Evolutionary conservation across 1,140 invertebrate genomes (phyloP), one percentile per base, ranked within the genome.

Genomic region (Caenorhabditis tropicalis): DNA sequence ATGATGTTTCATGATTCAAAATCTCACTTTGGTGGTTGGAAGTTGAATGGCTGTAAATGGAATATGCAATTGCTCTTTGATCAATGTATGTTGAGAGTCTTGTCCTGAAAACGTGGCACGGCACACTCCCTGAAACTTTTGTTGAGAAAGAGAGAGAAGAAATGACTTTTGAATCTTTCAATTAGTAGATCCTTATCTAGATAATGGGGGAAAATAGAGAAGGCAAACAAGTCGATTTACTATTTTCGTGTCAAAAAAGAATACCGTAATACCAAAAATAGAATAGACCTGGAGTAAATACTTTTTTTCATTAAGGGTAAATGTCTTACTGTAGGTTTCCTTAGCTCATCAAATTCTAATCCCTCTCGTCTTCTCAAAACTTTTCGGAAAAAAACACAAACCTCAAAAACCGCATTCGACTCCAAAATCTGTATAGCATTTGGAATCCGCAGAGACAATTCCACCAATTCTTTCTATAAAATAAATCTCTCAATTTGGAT

Each of bases 41-140:
- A 82, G 56, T 29, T 65, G 82, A 2, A 82, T 58, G 1, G 58
- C 56, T 12, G 56, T 27, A 24, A 82, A 65, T 29, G 82, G 82
- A 70, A 82, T 60, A 36, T 82, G 82, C 19, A 82, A 16, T 15
- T 60, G 15, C n/a, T 82, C 82, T 31, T 65, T 43, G 43, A 39
- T 65, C 24, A 82, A 24, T 21, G 60, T 82, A 43, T 82, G 82
- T 39, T 65, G 82, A 24, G 82, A 58, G n/a, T 82, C 82, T 39
- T 82, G 82, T 27, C 82, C 82, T 0, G 56, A 58, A 43, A 82
- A 82, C 10, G 58, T 46, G 21, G 82, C 82, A 36, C 82, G 56
- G 33, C 82, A 82, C 16, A 58, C 31, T 48, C 82, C 82, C 82
- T 82, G 53, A 43, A 82, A 43, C 1, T 27, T 39, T 1, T 81